Base-by-base conservation (phyloP, 1,140 invertebrate genomes). In the Adoxophyes honmai region DNA sequence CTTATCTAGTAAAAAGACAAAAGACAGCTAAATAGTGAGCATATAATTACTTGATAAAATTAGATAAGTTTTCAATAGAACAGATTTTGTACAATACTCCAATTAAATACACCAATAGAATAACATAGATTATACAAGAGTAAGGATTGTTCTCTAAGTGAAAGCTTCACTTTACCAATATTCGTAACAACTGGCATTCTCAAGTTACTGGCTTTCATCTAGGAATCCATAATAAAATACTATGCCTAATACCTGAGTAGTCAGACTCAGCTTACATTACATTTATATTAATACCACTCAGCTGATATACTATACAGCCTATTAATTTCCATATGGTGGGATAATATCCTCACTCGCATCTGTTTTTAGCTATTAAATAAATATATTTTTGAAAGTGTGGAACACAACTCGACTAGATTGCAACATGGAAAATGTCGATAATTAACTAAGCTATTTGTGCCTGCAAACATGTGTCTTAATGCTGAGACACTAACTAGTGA, bases 1-100 rank as follows among this genome's bases (percentile, higher is more conserved):
- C n/a, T n/a, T n/a, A n/a, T n/a, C 16, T 35, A 73, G 66, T 66
- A 68, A 73, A 72, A 76, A 55, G 55, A 42, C 42, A 13, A 34
- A 14, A 38, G 68, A 78, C 70, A 81, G 64, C 71, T 78, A 83
- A 78, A 74, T 65, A 82, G 66, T 78, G 75, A 81, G 77, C 75
- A 81, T 83, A 83, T 78, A 80, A 74, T 55, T 55, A n/a, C 10
- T 34, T 34, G 5, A 13, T 34, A 48, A n/a, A 18, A 18, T 48
- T 52, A 10, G 9, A 34, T 34, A 28, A 52, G n/a, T n/a, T 28
- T 44, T 11, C 16, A 48, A 48, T 48, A 48, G 42, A 48, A 48
- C 18, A 33, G n/a, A 33, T 28, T 48, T 33, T 48, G 21, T 48
- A 44, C 39, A 44, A 44, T 44, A 48, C n/a, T 28, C 21, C 42